A percentile compares a stretch with the other conserved stretches of the same genome.
These are phyloP conservation scores for Barbus barbus DNA, from an alignment of 2,113 vertebrate genomes.

Conservation along the genomic window DNA sequence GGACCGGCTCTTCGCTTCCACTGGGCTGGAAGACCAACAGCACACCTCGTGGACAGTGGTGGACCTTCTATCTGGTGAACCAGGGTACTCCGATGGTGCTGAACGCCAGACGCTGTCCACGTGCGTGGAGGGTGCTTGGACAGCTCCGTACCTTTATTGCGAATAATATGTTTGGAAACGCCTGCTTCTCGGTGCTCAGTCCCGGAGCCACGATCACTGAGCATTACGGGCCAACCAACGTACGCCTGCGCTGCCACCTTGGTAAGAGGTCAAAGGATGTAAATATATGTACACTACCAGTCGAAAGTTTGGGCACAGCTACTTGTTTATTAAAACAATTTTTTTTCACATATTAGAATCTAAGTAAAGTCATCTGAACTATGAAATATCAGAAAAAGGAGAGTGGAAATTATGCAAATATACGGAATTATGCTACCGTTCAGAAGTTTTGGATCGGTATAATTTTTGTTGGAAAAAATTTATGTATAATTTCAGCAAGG, in stretches of 20 bases:
- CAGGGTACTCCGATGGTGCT: conserved; percentile 90
- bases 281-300: background rate
- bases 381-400: no score
- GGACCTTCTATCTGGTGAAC: conserved; percentile 96
- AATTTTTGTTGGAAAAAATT: background rate
- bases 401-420: no score
- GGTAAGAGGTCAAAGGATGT: conserved; percentile 68
- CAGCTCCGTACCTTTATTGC: conserved; percentile 96
- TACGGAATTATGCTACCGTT: no score
- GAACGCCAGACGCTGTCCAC: conserved; percentile 93
- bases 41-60: conserved; percentile 92
- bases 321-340: background rate
- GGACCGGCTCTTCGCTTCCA: conserved; percentile 86
- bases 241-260: conserved; percentile 94
- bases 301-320: background rate
- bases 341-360: background rate
- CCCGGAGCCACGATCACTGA: conserved; percentile 90
- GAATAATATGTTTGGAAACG: conserved; percentile 97
- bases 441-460: no score
- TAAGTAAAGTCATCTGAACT: background rate
- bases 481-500: background rate
- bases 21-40: conserved; percentile 93
- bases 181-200: conserved; percentile 93
- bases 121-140: conserved; percentile 92
- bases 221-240: conserved; percentile 96